Conservation (phyloP, 2,888 invertebrate species). For the Periphyllus acericola region DNA sequence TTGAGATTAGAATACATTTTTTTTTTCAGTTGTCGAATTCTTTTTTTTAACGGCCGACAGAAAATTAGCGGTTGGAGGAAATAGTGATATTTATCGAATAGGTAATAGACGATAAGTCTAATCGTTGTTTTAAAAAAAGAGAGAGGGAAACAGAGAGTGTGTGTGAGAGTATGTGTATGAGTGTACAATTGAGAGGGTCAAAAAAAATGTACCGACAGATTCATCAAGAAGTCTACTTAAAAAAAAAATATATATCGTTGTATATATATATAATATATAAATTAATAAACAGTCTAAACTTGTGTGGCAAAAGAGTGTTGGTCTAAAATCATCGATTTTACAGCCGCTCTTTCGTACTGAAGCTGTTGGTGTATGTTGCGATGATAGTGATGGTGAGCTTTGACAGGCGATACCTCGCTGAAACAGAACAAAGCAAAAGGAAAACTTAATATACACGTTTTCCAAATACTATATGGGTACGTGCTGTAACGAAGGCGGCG, state of each 20-base stretch:
- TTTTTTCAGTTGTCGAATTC: slow-evolving; percentile 32
- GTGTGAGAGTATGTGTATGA: not conserved
- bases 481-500: too few species aligned
- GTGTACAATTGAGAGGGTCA: slow-evolving; percentile 55
- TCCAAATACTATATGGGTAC: not conserved
- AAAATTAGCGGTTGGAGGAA: not conserved
- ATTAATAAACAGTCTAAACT: slow-evolving; percentile 61
- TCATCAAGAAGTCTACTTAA: slow-evolving; percentile 62
- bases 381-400: slow-evolving; percentile 56
- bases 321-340: slow-evolving; percentile 61
- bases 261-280: slow-evolving; percentile 32
- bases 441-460: slow-evolving; percentile 15
- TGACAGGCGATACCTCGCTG: slow-evolving; percentile 58
- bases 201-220: slow-evolving; percentile 59
- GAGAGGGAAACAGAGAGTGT: not conserved
- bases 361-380: slow-evolving; percentile 60
- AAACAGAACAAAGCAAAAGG: slow-evolving; percentile 6
- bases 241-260: slow-evolving; percentile 46
- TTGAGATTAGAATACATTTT: slow-evolving; percentile 45
- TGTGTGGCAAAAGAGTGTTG: slow-evolving; percentile 61
- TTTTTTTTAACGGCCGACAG: not conserved
- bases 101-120: slow-evolving; percentile 8
- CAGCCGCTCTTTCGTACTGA: slow-evolving; percentile 59
- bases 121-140: not conserved
- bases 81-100: not conserved